phyloP scores from a whole-genome alignment of 2,888 invertebrate genomes.

The Eugnorisma glareosa region DNA sequence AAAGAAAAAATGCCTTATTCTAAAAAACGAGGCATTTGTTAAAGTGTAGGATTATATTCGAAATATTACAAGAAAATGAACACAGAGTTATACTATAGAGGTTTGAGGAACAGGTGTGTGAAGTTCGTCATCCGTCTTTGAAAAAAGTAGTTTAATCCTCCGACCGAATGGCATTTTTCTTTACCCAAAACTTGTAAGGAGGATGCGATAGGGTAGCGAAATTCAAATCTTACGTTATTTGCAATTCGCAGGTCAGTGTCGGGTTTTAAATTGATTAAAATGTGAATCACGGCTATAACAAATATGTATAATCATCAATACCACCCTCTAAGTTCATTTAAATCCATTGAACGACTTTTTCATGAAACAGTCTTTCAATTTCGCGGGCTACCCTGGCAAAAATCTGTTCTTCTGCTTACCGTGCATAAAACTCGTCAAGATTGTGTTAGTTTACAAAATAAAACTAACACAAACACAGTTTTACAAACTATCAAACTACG shows the following conservation, averaged over 20 bases:
- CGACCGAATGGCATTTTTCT: neutral
- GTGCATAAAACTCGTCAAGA: neutral
- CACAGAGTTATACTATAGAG: neutral
- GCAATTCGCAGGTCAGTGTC: too few species aligned
- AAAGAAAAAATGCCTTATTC: neutral
- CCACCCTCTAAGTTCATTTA: too few species aligned
- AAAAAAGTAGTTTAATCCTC: neutral
- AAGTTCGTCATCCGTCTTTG: neutral
- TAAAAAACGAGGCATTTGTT: neutral
- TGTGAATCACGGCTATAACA: too few species aligned
- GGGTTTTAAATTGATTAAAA: too few species aligned
- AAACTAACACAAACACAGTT: neutral
- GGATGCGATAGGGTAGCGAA: too few species aligned
- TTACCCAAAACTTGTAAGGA: too few species aligned
- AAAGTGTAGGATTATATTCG: neutral
- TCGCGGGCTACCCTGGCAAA: too few species aligned
- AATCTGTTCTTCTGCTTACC: neutral
- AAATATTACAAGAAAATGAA: neutral
- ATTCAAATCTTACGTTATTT: too few species aligned
- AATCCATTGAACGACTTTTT: too few species aligned
- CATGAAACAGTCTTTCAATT: too few species aligned
- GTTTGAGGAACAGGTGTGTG: neutral
- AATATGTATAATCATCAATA: too few species aligned
- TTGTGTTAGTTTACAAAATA: neutral
- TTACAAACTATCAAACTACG: neutral